Percentiles rank a stretch among this genome's conserved stretches.
These are phyloP conservation scores for Pangasius djambal DNA, from an alignment of 2,797 vertebrate species.

Conservation along the genomic window DNA sequence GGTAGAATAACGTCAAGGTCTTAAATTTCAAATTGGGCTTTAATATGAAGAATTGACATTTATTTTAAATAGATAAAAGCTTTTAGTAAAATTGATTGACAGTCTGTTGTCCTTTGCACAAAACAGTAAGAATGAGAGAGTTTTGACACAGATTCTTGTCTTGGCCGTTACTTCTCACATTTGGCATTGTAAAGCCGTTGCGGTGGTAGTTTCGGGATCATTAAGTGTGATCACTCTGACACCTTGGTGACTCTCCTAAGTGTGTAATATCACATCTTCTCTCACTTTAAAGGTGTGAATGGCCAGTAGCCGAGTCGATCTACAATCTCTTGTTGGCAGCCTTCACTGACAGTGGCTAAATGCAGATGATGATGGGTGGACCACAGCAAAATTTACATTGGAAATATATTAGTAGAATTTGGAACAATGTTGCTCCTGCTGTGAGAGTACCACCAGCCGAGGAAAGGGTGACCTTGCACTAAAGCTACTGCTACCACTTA, in stretches of 20 bases:
- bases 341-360: slow-evolving; percentile 32
- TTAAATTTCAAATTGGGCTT: not conserved
- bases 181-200: slow-evolving; percentile 32
- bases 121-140: slow-evolving; percentile 32
- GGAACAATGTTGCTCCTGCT: slow-evolving; percentile 54
- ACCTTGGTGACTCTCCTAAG: slow-evolving; percentile 49
- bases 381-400: slow-evolving; percentile 56
- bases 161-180: slow-evolving; percentile 5
- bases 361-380: slow-evolving; percentile 44
- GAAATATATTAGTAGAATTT: slow-evolving; percentile 60
- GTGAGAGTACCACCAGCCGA: slow-evolving; percentile 48
- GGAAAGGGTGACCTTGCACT: slow-evolving; percentile 12
- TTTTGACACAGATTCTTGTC: slow-evolving; percentile 33
- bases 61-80: slow-evolving; percentile 9
- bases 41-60: not conserved
- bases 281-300: slow-evolving; percentile 57
- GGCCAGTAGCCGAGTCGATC: slow-evolving; percentile 49
- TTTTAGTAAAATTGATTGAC: not conserved
- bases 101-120: slow-evolving; percentile 18
- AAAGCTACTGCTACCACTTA: not conserved
- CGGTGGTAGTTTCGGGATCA: slow-evolving; percentile 54
- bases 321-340: slow-evolving; percentile 38
- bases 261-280: slow-evolving; percentile 54
- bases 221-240: slow-evolving; percentile 58
- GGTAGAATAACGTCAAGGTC: not conserved